phyloP scores from a whole-genome alignment of 2,888 invertebrate species.

The Anodontia alba region DNA sequence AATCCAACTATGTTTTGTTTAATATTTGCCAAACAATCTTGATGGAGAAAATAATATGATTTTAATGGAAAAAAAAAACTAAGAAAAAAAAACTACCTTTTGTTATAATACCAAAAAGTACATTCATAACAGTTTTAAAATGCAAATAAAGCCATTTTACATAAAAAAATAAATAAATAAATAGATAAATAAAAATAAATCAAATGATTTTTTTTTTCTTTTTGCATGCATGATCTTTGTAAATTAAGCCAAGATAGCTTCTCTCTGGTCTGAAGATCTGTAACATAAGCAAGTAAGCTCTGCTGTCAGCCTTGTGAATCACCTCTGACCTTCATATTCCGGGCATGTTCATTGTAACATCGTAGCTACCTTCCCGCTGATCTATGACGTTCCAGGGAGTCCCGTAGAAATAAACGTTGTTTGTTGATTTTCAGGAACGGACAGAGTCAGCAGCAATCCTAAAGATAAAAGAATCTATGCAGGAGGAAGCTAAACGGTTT shows the following conservation, averaged over 20 bases:
- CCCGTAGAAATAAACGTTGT: conserved; percentile 41
- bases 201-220: background rate
- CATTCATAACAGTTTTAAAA: too few species aligned
- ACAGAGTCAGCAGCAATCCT: conserved; percentile 99
- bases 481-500: conserved; percentile 98
- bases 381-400: conserved; percentile 14
- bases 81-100: too few species aligned
- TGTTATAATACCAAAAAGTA: too few species aligned
- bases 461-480: conserved; percentile 99
- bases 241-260: background rate
- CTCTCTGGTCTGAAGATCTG: background rate
- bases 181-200: too few species aligned
- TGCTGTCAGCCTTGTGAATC: background rate
- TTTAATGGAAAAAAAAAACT: background rate
- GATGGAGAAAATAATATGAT: conserved; percentile 47
- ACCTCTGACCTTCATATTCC: background rate
- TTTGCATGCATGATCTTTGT: background rate
- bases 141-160: too few species aligned
- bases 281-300: background rate
- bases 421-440: conserved; percentile 86
- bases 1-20: conserved; percentile 44
- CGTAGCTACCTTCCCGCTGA: conserved; percentile 2
- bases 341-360: conserved; percentile 2
- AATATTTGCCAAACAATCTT: conserved; percentile 73
- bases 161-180: too few species aligned